Evolutionary conservation across 2,113 vertebrate species (phyloP).

Genomic region (Engystomops pustulosus): DNA sequence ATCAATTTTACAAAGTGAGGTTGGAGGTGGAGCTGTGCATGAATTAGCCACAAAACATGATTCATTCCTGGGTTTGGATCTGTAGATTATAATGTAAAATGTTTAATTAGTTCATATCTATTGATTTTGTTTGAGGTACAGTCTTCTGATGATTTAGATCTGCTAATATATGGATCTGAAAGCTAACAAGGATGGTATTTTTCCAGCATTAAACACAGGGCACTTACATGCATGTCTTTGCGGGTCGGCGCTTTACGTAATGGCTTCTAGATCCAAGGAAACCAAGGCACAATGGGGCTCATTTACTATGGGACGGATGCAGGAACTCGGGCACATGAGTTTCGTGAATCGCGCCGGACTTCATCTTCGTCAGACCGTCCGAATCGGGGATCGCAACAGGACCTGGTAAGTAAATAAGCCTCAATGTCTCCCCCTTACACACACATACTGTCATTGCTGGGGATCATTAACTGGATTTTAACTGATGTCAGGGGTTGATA

Average conservation of each 20-base stretch:
- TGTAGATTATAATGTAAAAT: constrained; percentile 37
- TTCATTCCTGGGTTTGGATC: constrained; percentile 6
- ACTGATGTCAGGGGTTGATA: no score
- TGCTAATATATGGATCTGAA: neutral
- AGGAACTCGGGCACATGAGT: no score
- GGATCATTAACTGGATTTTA: no score
- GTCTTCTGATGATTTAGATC: constrained; percentile 22
- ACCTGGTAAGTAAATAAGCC: no score
- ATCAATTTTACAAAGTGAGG: constrained; percentile 36
- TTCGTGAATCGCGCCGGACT: no score
- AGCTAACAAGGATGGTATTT: neutral
- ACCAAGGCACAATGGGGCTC: no score
- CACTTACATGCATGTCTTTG: neutral
- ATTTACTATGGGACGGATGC: no score
- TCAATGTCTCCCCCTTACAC: no score
- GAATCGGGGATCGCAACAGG: no score
- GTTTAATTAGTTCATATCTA: constrained; percentile 32
- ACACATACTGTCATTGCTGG: no score
- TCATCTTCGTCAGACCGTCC: no score
- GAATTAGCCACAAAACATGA: constrained; percentile 1
- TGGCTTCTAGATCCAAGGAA: neutral
- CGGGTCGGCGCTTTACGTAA: neutral
- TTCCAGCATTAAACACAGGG: constrained; percentile 9
- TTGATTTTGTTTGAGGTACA: constrained; percentile 23
- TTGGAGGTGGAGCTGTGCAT: constrained; percentile 21